Conservation (phyloP, 2,797 vertebrate species). For the Botia almorhae region DNA sequence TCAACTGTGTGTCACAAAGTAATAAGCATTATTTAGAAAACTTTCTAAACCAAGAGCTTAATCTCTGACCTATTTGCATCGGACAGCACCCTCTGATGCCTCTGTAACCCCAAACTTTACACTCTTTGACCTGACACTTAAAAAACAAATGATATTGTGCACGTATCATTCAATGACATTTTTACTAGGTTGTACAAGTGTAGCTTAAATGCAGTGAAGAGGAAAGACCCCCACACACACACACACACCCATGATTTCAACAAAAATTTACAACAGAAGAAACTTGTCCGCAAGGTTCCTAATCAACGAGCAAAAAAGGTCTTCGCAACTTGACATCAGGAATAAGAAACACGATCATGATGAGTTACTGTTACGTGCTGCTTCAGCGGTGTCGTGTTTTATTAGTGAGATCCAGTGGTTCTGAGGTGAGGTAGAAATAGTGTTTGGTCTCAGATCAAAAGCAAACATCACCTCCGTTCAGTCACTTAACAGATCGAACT, state of each 20-base stretch:
- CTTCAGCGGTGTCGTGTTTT: background rate
- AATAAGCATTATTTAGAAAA: background rate
- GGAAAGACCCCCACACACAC: too few species aligned
- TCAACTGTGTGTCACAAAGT: background rate
- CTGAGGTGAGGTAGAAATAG: slow-evolving; percentile 39
- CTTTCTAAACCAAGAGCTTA: background rate
- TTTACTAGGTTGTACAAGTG: background rate
- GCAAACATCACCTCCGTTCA: background rate
- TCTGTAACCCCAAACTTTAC: background rate
- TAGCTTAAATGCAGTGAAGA: background rate
- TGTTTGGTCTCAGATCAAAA: slow-evolving; percentile 6
- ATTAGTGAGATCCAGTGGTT: slow-evolving; percentile 15
- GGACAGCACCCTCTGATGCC: background rate
- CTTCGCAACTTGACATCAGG: background rate
- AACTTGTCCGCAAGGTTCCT: background rate
- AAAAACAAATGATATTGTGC: background rate
- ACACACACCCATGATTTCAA: background rate
- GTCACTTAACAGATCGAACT: background rate
- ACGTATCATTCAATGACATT: background rate
- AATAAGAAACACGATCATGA: background rate
- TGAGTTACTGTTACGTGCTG: background rate
- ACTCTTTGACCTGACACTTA: background rate
- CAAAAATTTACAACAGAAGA: slow-evolving; percentile 2
- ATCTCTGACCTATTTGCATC: background rate
- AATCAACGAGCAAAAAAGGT: background rate